These are phyloP conservation scores for Zeugodacus cucurbitae DNA, from an alignment of 1,140 invertebrate species.

Conservation along the genomic window DNA sequence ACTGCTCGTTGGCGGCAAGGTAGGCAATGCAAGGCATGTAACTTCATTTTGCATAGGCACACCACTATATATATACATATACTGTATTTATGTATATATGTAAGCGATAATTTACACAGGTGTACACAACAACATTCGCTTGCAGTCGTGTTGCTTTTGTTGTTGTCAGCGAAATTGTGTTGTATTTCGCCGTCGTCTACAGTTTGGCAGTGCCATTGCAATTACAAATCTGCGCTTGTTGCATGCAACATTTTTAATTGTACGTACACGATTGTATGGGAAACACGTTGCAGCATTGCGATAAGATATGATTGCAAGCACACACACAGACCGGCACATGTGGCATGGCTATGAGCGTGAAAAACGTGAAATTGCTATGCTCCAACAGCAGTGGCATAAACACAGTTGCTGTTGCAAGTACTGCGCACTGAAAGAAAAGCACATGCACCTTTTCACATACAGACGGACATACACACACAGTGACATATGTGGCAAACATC, in stretches of 20 bases:
- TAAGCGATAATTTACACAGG: not conserved
- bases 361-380: slow-evolving; percentile 24
- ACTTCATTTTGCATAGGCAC: not conserved
- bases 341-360: not conserved
- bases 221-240: slow-evolving; percentile 16
- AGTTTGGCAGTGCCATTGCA: not conserved
- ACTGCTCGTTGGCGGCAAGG: not conserved
- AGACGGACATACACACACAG: not conserved
- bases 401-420: not conserved
- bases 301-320: not conserved
- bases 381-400: not conserved
- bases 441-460: not conserved
- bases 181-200: not conserved
- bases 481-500: not conserved
- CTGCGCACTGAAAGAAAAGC: not conserved
- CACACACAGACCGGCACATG: not conserved
- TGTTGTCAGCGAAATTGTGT: not conserved
- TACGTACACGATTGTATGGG: not conserved
- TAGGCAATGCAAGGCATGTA: not conserved
- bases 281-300: not conserved
- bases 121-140: not conserved
- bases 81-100: not conserved
- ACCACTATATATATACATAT: not conserved
- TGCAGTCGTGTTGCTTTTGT: not conserved
- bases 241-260: slow-evolving; percentile 36